Conservation (phyloP, 2,888 invertebrate species). For the Chrysolina oricalcia region DNA sequence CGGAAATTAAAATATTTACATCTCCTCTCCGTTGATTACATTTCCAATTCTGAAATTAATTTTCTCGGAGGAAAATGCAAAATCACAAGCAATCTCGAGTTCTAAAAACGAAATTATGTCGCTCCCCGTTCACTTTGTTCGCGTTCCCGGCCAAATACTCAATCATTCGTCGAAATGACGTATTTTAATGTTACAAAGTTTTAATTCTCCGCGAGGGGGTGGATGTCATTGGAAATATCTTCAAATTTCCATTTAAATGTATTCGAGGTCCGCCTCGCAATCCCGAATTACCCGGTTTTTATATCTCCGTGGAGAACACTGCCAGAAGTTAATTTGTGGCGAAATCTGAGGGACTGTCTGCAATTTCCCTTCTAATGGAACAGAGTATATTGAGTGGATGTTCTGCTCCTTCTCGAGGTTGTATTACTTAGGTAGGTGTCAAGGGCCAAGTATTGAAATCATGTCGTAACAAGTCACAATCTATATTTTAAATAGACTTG, state of each 20-base stretch:
- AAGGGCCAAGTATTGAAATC: neutral
- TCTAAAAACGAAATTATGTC: conserved; percentile 70
- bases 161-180: conserved; percentile 72
- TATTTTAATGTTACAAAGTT: conserved; percentile 71
- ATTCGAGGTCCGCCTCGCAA: conserved; percentile 63
- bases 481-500: too few relatives aligned
- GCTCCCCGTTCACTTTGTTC: conserved; percentile 67
- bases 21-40: conserved; percentile 70
- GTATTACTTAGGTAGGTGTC: neutral
- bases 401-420: neutral
- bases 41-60: conserved; percentile 71
- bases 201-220: conserved; percentile 66
- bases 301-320: conserved; percentile 71
- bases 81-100: conserved; percentile 68
- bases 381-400: conserved; percentile 56
- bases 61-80: conserved; percentile 69
- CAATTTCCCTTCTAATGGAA: conserved; percentile 70
- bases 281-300: conserved; percentile 70
- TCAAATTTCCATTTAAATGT: conserved; percentile 72
- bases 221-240: conserved; percentile 69
- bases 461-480: neutral
- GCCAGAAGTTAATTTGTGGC: conserved; percentile 73
- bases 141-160: conserved; percentile 67
- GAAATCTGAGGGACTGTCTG: conserved; percentile 68
- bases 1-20: conserved; percentile 69